Percentiles rank a stretch among this genome's conserved stretches.
Conservation (phyloP, 2,113 vertebrate genomes). For the Corapipo altera region DNA sequence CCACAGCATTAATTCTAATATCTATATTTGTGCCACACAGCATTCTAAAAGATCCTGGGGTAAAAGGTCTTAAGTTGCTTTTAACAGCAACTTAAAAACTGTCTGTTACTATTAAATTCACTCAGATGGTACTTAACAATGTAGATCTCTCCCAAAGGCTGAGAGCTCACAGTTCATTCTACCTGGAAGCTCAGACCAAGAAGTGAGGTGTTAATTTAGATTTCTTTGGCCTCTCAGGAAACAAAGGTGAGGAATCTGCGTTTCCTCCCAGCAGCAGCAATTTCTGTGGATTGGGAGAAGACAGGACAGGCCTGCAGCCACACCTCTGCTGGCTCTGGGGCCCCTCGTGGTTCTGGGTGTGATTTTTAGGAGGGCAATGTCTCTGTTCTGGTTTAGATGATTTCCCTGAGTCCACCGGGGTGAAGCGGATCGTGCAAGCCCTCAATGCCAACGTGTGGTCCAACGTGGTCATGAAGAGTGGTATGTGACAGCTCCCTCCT, state of each 20-base stretch:
- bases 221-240: background rate
- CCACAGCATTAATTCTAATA: background rate
- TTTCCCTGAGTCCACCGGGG: conserved; percentile 95
- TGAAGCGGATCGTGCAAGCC: conserved; percentile 92
- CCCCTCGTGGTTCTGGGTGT: rapidly evolving
- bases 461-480: conserved; percentile 92
- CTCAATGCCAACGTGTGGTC: conserved; percentile 97
- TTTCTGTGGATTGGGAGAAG: rapidly evolving
- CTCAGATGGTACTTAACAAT: background rate
- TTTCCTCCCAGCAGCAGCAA: background rate
- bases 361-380: background rate
- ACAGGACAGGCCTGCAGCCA: background rate
- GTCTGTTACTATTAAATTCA: background rate
- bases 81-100: background rate
- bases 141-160: background rate
- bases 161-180: background rate
- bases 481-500: conserved; percentile 63
- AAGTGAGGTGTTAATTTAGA: background rate
- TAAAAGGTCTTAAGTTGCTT: background rate
- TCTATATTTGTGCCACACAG: background rate
- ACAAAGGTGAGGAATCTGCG: background rate
- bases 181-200: background rate
- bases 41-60: background rate
- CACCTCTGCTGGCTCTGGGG: background rate
- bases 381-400: conserved; percentile 80